Percentiles rank a stretch among this genome's conserved stretches.
These are phyloP conservation scores for Onthophagus sagittarius DNA, from an alignment of 2,888 invertebrate species.

Conservation along the genomic window DNA sequence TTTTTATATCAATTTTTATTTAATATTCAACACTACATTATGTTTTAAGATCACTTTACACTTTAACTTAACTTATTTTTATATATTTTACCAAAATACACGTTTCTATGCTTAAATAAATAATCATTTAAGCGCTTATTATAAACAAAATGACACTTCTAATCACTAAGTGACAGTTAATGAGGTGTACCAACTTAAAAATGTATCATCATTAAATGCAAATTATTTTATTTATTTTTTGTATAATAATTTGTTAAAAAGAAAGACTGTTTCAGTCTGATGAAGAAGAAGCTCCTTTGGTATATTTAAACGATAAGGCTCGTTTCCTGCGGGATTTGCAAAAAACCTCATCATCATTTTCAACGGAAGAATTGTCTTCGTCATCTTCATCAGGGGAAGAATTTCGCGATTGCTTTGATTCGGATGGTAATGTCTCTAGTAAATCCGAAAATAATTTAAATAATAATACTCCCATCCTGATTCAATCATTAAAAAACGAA, in stretches of 20 bases:
- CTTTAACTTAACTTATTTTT: no score
- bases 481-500: neutral
- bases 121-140: no score
- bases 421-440: conserved; percentile 22
- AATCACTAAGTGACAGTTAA: no score
- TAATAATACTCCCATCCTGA: conserved; percentile 17
- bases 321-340: conserved; percentile 15
- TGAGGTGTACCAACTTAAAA: no score
- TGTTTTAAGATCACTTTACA: no score
- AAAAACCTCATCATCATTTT: conserved; percentile 27
- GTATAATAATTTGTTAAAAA: neutral
- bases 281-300: conserved; percentile 13
- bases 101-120: no score
- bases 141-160: no score
- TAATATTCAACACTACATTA: no score
- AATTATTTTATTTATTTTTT: neutral
- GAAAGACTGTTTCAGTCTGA: neutral
- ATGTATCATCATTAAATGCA: no score
- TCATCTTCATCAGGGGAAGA: conserved; percentile 43
- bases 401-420: conserved; percentile 41
- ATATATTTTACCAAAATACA: no score
- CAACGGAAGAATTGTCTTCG: conserved; percentile 32
- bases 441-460: conserved; percentile 12
- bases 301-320: conserved; percentile 36
- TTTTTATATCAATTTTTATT: no score